Conservation (phyloP, 2,113 vertebrate genomes). For the Perca schrenkii region DNA sequence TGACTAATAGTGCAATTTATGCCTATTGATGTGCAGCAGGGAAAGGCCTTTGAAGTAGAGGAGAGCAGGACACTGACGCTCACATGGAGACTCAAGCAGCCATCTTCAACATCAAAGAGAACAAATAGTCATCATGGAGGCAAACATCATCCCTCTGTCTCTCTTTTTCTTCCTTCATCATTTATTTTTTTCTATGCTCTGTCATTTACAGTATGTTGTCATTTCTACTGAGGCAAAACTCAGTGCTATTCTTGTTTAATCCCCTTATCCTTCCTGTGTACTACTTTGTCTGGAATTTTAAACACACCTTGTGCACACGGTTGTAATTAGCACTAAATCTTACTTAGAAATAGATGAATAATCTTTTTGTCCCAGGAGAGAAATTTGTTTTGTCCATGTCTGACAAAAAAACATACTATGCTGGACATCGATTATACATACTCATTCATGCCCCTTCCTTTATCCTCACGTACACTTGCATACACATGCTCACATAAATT, state of each 20-base stretch:
- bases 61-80: slow-evolving; percentile 25
- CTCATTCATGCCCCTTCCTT: not conserved
- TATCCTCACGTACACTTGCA: too few species aligned
- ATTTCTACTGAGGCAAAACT: slow-evolving; percentile 1
- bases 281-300: not conserved
- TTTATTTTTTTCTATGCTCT: not conserved
- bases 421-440: too few species aligned
- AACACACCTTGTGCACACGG: not conserved
- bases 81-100: slow-evolving; percentile 14
- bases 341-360: not conserved
- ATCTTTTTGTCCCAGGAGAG: too few species aligned
- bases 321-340: not conserved
- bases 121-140: slow-evolving; percentile 46
- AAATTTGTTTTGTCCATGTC: not conserved
- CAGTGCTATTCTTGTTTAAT: not conserved
- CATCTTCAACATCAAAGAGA: slow-evolving; percentile 57
- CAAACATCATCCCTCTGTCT: slow-evolving; percentile 13
- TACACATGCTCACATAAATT: too few species aligned
- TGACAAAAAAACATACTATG: not conserved
- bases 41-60: slow-evolving; percentile 64
- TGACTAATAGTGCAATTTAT: slow-evolving; percentile 64
- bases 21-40: slow-evolving; percentile 39
- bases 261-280: not conserved
- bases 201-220: slow-evolving; percentile 1
- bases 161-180: slow-evolving; percentile 6